Evolutionary conservation across 2,888 invertebrate genomes (phyloP).

Genomic region (Erpobdella octoculata): DNA sequence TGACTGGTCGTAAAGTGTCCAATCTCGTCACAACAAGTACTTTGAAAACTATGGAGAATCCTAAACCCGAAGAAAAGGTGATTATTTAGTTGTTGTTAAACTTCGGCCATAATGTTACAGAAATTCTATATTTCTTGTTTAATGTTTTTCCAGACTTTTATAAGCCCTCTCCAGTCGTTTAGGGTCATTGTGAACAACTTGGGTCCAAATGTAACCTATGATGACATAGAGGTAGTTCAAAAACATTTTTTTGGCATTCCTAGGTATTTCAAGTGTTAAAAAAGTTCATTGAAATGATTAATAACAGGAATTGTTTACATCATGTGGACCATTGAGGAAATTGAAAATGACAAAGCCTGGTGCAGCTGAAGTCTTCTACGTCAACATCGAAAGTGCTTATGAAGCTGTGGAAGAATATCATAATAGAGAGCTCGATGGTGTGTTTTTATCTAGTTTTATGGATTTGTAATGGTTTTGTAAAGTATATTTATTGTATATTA

Average conservation of each 20-base stretch:
- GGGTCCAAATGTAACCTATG: conserved; percentile 20
- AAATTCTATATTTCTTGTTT: neutral
- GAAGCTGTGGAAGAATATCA: conserved; percentile 22
- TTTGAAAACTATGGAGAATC: neutral
- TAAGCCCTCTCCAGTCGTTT: conserved; percentile 19
- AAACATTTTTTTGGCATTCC: neutral
- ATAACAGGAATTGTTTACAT: conserved; percentile 16
- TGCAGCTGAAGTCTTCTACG: conserved; percentile 15
- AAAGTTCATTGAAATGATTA: neutral
- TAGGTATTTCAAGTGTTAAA: neutral
- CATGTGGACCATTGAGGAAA: conserved; percentile 22
- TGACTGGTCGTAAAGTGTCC: neutral
- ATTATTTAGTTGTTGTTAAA: neutral
- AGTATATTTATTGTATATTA: too few relatives aligned
- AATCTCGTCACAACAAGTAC: neutral
- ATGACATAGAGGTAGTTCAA: conserved; percentile 18
- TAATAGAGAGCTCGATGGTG: conserved; percentile 27
- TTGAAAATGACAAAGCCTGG: conserved; percentile 18
- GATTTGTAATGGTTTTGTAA: neutral
- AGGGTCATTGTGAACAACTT: conserved; percentile 21
- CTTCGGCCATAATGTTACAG: neutral
- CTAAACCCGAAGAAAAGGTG: neutral
- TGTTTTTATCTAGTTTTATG: neutral
- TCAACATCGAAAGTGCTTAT: conserved; percentile 17
- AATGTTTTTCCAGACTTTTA: neutral